A percentile compares a stretch with the other conserved stretches of the same genome.
Evolutionary conservation across 2,113 vertebrate genomes (phyloP).

Genomic region (Sardina pilchardus): DNA sequence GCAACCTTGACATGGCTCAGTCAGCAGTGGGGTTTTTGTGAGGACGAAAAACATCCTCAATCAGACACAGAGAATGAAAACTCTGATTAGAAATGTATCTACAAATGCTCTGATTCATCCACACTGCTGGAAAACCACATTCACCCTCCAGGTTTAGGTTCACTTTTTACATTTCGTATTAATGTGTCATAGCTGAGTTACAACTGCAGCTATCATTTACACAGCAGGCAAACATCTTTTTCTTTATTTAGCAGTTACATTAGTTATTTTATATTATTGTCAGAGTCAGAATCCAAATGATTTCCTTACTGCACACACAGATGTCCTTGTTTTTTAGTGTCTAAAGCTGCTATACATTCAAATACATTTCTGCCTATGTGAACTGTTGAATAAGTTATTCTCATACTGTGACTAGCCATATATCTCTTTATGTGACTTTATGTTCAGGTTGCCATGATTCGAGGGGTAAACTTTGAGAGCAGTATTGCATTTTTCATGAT

Average conservation of each 20-base stretch:
- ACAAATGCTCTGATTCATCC: background rate
- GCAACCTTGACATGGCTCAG: background rate
- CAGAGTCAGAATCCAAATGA: background rate
- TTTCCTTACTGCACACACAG: background rate
- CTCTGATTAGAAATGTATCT: background rate
- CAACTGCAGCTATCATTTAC: background rate
- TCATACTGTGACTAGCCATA: background rate
- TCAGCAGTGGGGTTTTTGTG: no score
- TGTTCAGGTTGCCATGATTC: background rate
- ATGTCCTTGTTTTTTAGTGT: background rate
- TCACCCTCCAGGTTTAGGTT: no score
- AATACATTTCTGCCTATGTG: background rate
- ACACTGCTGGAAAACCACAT: background rate
- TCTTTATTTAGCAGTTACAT: background rate
- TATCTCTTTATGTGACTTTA: background rate
- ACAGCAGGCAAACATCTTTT: background rate
- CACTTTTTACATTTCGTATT: background rate
- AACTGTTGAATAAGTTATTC: background rate
- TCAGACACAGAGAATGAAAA: background rate
- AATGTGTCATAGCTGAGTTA: background rate
- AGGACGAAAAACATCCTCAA: background rate
- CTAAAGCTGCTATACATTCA: background rate
- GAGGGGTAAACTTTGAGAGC: background rate
- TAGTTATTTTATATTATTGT: background rate
- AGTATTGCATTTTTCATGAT: background rate